Evolutionary conservation across 2,888 invertebrate species (phyloP), one percentile per base, ranked within the genome.

Genomic region (Rhabditoides inermis): DNA sequence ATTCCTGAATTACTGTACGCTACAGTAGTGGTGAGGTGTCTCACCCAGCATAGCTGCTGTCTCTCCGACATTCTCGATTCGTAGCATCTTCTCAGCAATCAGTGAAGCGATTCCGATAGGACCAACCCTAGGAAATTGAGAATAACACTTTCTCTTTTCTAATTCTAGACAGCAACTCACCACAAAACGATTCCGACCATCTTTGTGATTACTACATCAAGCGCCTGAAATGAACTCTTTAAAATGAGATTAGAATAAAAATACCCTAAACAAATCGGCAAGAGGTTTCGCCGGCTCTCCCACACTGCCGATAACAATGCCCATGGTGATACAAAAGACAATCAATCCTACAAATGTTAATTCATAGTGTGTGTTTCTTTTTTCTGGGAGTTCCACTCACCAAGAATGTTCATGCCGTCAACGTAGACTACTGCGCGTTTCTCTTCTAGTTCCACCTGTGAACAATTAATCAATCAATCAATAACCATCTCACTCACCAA

Each of bases 181-280:
- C 89, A 90, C 85, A 90, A 89, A 15, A 89, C 87, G 10, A 87
- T 85, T 5, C 86, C 85, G 49, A 90, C 88, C 85, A 90, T 88
- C 76, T 85, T 85, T 85, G 90, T 88, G 71, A 90, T 86, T 41
- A 88, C 88, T 74, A 88, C 86, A 76, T 90, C 90, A 52, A 89
- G 84, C 36, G 87, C 85, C 64, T 85, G 84, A 80, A n/a, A n/a
- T n/a, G n/a, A n/a, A n/a, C n/a, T n/a, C n/a, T n/a, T n/a, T n/a
- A n/a, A n/a, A n/a, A n/a, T n/a, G n/a, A n/a, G n/a, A n/a, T n/a
- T n/a, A n/a, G n/a, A n/a, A n/a, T n/a, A n/a, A n/a, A n/a, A n/a
- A n/a, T n/a, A n/a, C n/a, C n/a, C n/a, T n/a, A n/a, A 90, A 65
- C 79, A 89, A 88, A 75, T 87, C 86, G 49, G 88, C 86, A 32